Evolutionary conservation across 64 coral and sea anemone genomes (phyloP).

Genomic region (Montipora cactus): DNA sequence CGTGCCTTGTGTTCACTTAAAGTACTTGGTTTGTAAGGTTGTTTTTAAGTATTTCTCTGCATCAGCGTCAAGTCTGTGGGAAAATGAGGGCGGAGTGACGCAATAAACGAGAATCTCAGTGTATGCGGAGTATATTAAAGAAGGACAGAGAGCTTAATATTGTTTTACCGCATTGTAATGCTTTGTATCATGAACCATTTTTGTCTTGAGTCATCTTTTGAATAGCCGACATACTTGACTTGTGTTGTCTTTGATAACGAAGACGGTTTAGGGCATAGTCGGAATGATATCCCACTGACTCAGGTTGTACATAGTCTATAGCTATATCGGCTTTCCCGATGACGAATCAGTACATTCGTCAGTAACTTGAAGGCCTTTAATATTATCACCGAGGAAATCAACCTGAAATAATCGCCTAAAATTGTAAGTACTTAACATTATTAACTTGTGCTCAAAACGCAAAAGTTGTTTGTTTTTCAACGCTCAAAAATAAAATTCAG

Average conservation of each 20-base stretch:
- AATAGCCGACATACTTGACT: neutral
- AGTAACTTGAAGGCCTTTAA: neutral
- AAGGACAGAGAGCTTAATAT: conserved; percentile 21
- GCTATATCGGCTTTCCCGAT: neutral
- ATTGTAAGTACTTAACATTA: neutral
- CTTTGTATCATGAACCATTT: conserved; percentile 9
- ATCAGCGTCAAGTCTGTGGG: neutral
- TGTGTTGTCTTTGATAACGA: neutral
- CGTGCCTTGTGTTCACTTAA: no score
- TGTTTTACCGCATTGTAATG: neutral
- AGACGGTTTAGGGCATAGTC: neutral
- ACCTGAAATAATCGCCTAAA: neutral
- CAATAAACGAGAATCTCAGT: neutral
- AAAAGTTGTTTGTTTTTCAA: neutral
- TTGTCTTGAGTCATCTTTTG: neutral
- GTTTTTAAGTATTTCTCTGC: no score
- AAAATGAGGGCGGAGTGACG: neutral
- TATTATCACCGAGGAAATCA: neutral
- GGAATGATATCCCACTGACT: neutral
- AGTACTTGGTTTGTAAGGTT: no score
- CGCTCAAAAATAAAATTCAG: neutral
- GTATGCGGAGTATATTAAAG: neutral
- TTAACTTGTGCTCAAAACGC: neutral
- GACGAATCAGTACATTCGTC: neutral
- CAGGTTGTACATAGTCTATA: neutral